Conservation (phyloP, 1,140 invertebrate species). For the Cyrtorhinus lividipennis region DNA sequence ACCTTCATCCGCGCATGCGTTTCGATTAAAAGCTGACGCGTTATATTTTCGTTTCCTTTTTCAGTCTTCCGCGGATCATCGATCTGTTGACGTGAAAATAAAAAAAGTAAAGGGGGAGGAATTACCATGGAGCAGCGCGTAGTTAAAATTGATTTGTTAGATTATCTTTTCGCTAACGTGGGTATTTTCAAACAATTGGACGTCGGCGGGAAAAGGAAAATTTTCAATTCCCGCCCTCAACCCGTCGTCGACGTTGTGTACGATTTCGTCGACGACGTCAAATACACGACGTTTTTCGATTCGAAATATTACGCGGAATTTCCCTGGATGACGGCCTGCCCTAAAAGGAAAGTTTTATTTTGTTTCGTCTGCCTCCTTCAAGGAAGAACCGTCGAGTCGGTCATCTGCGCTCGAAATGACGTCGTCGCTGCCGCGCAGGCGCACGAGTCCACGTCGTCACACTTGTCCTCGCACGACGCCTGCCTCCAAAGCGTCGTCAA, state of each 20-base stretch:
- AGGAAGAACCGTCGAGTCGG: neutral
- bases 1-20: too few species aligned
- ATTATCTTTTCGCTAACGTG: neutral
- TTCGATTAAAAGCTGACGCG: too few species aligned
- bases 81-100: too few species aligned
- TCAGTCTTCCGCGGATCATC: too few species aligned
- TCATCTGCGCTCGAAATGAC: neutral
- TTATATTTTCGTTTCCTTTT: too few species aligned
- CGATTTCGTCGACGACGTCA: neutral
- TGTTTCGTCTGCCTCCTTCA: neutral
- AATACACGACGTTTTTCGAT: neutral
- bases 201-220: neutral
- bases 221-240: neutral
- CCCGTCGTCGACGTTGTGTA: neutral
- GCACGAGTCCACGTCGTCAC: neutral
- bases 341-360: neutral
- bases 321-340: neutral
- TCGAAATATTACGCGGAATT: neutral
- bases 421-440: conserved; percentile 1
- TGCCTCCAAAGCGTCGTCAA: neutral
- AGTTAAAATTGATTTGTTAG: neutral
- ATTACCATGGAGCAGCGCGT: neutral
- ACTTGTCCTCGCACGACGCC: neutral
- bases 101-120: too few species aligned
- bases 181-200: neutral